These are phyloP conservation scores for Athene noctua DNA, from an alignment of 2,113 vertebrate species.

Conservation along the genomic window DNA sequence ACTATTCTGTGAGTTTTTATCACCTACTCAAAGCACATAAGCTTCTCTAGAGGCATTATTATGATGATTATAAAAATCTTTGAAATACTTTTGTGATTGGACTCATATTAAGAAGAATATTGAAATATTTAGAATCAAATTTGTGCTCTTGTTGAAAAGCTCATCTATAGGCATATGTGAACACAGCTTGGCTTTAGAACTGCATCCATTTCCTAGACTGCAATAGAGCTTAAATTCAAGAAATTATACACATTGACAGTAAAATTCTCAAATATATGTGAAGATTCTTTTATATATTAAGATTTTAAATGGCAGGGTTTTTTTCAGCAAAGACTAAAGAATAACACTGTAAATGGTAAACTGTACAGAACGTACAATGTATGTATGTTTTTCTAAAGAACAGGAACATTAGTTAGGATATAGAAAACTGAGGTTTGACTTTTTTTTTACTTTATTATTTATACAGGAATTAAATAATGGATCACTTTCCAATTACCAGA, in stretches of 20 bases:
- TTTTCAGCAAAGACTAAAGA: neutral
- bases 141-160: neutral
- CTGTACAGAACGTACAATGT: neutral
- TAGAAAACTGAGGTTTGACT: accelerated
- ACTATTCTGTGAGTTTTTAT: neutral
- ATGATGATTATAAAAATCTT: neutral
- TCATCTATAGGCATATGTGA: neutral
- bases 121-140: neutral
- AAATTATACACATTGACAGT: neutral
- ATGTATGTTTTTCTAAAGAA: neutral
- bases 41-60: neutral
- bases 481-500: neutral
- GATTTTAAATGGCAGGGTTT: accelerated
- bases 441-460: neutral
- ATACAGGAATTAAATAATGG: neutral
- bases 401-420: neutral
- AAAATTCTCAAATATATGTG: neutral
- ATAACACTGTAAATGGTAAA: neutral
- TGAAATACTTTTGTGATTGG: neutral
- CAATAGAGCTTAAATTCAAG: neutral
- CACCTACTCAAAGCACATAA: neutral
- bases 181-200: neutral
- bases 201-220: neutral
- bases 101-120: neutral
- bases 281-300: neutral